phyloP scores from a whole-genome alignment of 2,113 vertebrate species.

The Cranoglanis bouderius region DNA sequence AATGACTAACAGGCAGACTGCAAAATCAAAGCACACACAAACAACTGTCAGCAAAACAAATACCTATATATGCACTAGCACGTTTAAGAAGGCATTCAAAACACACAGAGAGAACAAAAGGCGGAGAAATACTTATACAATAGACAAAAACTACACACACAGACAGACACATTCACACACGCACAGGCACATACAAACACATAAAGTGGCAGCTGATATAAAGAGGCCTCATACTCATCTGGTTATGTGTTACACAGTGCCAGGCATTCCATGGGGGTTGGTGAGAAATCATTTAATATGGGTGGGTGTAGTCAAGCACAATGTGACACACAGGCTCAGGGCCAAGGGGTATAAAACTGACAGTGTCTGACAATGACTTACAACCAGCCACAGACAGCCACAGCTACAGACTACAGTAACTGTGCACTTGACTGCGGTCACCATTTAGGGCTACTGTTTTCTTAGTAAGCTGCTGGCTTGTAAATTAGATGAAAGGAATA shows the following conservation, averaged over 20 bases:
- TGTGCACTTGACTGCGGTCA: constrained; percentile 21
- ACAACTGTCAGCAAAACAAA: constrained; percentile 47
- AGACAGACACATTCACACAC: constrained; percentile 51
- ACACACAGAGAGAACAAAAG: constrained; percentile 14
- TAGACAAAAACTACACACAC: constrained; percentile 22
- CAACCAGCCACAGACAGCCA: constrained; percentile 45
- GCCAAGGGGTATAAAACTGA: constrained; percentile 56
- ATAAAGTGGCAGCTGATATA: constrained; percentile 45
- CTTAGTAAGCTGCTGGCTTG: constrained; percentile 15
- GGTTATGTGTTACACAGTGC: constrained; percentile 56
- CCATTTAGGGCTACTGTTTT: constrained; percentile 39
- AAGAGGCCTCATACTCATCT: constrained; percentile 46
- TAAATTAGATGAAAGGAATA: constrained; percentile 43
- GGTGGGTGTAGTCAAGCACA: constrained; percentile 56
- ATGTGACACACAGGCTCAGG: constrained; percentile 42
- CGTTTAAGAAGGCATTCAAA: constrained; percentile 27
- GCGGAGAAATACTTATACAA: constrained; percentile 11
- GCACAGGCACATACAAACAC: constrained; percentile 55
- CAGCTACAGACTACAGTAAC: constrained; percentile 34
- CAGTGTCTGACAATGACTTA: constrained; percentile 44
- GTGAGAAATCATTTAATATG: constrained; percentile 60
- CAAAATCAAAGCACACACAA: constrained; percentile 59
- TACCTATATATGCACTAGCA: constrained; percentile 20
- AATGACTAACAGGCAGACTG: constrained; percentile 66
- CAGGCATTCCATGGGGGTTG: constrained; percentile 62